Conservation (phyloP, 2,888 invertebrate species). For the Tiphia femorata region DNA sequence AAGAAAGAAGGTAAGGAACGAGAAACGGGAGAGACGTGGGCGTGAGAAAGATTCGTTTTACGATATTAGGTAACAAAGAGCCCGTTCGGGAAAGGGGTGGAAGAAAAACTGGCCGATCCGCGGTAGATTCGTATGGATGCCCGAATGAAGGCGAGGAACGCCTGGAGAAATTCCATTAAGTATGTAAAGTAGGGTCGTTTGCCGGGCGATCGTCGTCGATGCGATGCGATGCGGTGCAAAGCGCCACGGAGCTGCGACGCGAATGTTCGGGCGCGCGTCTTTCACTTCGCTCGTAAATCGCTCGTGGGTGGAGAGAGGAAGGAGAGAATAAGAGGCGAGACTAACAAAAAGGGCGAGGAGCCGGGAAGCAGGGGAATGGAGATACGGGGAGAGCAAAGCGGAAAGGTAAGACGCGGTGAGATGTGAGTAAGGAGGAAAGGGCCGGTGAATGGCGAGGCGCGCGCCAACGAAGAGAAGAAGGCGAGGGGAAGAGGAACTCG, state of each 20-base stretch:
- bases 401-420: too few relatives aligned
- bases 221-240: too few relatives aligned
- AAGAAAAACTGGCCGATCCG: neutral
- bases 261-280: constrained; percentile 45
- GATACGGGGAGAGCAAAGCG: constrained; percentile 5
- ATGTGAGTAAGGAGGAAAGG: neutral
- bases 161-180: constrained; percentile 50
- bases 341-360: too few relatives aligned
- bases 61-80: too few relatives aligned
- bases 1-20: neutral
- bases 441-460: constrained; percentile 9
- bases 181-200: constrained; percentile 49
- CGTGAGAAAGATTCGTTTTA: neutral
- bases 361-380: neutral
- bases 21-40: neutral
- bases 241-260: constrained; percentile 14
- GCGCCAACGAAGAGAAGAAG: constrained; percentile 13
- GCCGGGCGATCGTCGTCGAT: constrained; percentile 29
- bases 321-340: constrained; percentile 22
- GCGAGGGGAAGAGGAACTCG: too few relatives aligned
- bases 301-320: constrained; percentile 47
- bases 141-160: neutral
- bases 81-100: too few relatives aligned
- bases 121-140: neutral
- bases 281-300: constrained; percentile 47